phyloP scores from a whole-genome alignment of 2,888 invertebrate species.

The Eristalis intricaria region DNA sequence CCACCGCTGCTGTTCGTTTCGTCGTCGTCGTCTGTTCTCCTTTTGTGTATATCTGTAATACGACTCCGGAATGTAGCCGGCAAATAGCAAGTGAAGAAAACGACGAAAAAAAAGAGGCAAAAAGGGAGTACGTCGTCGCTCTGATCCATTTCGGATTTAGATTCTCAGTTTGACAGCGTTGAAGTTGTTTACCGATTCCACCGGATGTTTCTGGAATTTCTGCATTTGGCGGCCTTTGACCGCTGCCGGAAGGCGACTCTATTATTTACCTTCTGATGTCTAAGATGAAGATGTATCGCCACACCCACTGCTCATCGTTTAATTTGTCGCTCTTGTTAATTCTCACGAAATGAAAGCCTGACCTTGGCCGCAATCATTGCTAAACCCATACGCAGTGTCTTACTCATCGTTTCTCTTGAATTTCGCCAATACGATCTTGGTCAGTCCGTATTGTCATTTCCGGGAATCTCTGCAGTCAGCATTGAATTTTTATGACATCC shows the following conservation, averaged over 20 bases:
- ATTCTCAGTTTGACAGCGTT: neutral
- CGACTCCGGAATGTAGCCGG: constrained; percentile 45
- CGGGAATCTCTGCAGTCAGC: constrained; percentile 6
- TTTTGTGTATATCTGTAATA: constrained; percentile 44
- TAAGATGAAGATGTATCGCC: constrained; percentile 2
- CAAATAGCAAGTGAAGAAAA: constrained; percentile 19
- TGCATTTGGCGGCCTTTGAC: constrained; percentile 42
- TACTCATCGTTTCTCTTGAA: constrained; percentile 44
- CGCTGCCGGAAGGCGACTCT: neutral
- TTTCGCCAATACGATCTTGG: neutral
- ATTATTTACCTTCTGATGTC: constrained; percentile 22
- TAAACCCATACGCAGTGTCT: neutral
- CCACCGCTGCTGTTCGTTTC: neutral
- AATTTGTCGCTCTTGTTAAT: neutral
- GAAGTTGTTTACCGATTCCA: constrained; percentile 12
- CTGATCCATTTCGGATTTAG: constrained; percentile 22
- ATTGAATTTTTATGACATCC: constrained; percentile 7
- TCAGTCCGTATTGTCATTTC: constrained; percentile 6
- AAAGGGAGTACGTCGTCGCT: constrained; percentile 8
- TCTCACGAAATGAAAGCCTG: constrained; percentile 6
- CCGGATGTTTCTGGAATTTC: constrained; percentile 53
- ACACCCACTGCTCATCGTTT: constrained; percentile 35
- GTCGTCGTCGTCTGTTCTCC: constrained; percentile 2
- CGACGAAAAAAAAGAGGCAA: constrained; percentile 1
- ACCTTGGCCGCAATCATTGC: constrained; percentile 40